Evolutionary conservation across 64 coral and sea anemone species (phyloP), one percentile per base, ranked within the genome.

Genomic region (Catalaphyllia jardinei): DNA sequence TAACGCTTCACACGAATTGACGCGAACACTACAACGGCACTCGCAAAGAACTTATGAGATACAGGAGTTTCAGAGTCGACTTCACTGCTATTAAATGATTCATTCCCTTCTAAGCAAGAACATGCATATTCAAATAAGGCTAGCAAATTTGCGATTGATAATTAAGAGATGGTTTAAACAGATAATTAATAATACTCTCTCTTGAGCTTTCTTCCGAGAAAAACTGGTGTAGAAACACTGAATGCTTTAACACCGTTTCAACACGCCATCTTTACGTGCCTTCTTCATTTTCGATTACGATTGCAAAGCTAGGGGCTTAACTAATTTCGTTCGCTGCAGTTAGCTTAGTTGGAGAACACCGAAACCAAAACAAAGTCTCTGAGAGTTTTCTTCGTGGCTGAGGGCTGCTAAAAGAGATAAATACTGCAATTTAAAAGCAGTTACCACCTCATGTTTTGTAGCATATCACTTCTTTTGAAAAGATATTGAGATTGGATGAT

Each of bases 401-500:
- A 52, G 63, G 64, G 81, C 81, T 71, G 81, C 33, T 71, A 22
- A 12, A 17, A 71, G 74, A 20, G 62, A n/a, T 69, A 71, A 71
- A 22, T 39, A 42, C 35, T 4, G 39, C 24, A 85, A 27, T 67
- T 12, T 39, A 71, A 71, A 25, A 29, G 63, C 16, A 24, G 12
- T 71, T 71, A 22, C 63, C 38, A 85, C 81, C 62, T 85, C 17
- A 71, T 11, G 81, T 67, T 18, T 46, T 33, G 52, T 35, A 9
- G 3, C 22, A 51, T 85, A 71, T 85, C 60, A 69, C 31, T 8
- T 85, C 19, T 52, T 27, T 85, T 51, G 2, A 71, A 71, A 35
- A 14, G 81, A 85, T 85, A 83, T 67, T 83, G 80, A 30, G 61
- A 67, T 24, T 83, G 20, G 31, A 13, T 62, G 80, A 24, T 83